A percentile compares a stretch with the other conserved stretches of the same genome.
These are phyloP conservation scores for Acrobasis suavella DNA, from an alignment of 2,888 invertebrate genomes.

Conservation along the genomic window DNA sequence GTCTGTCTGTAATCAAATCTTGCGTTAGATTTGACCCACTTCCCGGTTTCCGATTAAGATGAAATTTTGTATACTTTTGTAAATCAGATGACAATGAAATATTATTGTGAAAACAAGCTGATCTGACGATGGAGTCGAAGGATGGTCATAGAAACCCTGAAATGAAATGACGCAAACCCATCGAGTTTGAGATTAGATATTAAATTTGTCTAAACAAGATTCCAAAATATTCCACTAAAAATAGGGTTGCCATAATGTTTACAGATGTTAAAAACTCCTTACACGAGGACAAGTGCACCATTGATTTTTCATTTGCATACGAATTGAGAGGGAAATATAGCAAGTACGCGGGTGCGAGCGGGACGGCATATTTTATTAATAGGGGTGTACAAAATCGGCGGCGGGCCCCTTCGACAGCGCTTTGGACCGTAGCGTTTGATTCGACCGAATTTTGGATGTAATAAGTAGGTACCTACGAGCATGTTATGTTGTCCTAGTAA, in stretches of 20 bases:
- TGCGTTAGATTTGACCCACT: too few relatives aligned
- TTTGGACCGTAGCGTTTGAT: constrained; percentile 7
- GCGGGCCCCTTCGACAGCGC: constrained; percentile 38
- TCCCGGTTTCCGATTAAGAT: too few relatives aligned
- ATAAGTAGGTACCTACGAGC: too few relatives aligned
- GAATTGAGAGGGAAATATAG: constrained; percentile 44
- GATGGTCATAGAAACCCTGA: too few relatives aligned
- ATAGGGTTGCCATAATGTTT: not conserved
- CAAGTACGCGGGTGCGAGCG: constrained; percentile 39
- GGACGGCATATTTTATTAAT: constrained; percentile 54
- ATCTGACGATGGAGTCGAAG: too few relatives aligned
- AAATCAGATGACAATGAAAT: too few relatives aligned
- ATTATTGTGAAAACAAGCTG: too few relatives aligned
- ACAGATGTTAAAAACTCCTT: constrained; percentile 6
- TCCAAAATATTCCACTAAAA: not conserved
- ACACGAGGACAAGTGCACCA: constrained; percentile 35
- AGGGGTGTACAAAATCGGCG: constrained; percentile 50
- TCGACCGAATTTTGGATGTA: constrained; percentile 1
- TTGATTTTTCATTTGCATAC: constrained; percentile 69
- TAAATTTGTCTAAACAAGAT: too few relatives aligned
- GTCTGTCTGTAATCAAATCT: too few relatives aligned
- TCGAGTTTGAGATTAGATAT: too few relatives aligned
- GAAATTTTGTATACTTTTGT: too few relatives aligned
- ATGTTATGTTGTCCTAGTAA: constrained; percentile 2
- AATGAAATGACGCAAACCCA: too few relatives aligned